A percentile compares a stretch with the other conserved stretches of the same genome.
Evolutionary conservation across 2,113 vertebrate genomes (phyloP).

Genomic region (Micromys minutus): DNA sequence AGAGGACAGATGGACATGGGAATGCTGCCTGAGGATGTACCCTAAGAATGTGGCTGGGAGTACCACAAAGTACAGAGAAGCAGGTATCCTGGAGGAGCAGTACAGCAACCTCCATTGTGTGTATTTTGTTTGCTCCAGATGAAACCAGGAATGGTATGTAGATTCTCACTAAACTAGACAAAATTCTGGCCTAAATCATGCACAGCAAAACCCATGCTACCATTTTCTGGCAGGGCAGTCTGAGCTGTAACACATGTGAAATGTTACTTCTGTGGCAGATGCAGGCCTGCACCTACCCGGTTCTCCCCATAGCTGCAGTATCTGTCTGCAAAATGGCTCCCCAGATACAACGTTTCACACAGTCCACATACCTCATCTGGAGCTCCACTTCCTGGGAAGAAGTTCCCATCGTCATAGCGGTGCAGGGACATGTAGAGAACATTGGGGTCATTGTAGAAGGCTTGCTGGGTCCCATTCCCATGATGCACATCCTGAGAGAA

Average conservation of each 20-base stretch:
- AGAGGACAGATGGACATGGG: background rate
- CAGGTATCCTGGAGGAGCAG: background rate
- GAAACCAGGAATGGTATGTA: accelerated
- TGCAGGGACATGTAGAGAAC: slow-evolving; percentile 97
- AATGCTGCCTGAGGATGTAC: accelerated
- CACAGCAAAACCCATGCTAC: accelerated
- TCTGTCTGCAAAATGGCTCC: background rate
- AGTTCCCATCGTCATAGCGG: slow-evolving; percentile 98
- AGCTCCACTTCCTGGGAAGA: slow-evolving; percentile 98
- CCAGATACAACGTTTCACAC: accelerated
- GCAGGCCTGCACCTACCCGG: accelerated
- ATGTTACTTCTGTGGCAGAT: background rate
- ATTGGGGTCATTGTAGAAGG: slow-evolving; percentile 94
- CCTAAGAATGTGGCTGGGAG: background rate
- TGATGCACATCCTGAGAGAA: slow-evolving; percentile 90
- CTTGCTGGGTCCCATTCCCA: slow-evolving; percentile 93
- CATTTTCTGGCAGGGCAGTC: accelerated
- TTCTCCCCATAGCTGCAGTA: background rate
- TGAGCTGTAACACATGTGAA: accelerated
- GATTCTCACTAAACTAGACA: accelerated
- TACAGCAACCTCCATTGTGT: accelerated
- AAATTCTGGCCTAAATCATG: accelerated
- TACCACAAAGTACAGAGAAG: accelerated
- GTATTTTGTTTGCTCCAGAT: accelerated
- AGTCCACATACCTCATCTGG: slow-evolving; percentile 91